Evolutionary conservation across 2,113 vertebrate species (phyloP).

Genomic region (Eurypyga helias): DNA sequence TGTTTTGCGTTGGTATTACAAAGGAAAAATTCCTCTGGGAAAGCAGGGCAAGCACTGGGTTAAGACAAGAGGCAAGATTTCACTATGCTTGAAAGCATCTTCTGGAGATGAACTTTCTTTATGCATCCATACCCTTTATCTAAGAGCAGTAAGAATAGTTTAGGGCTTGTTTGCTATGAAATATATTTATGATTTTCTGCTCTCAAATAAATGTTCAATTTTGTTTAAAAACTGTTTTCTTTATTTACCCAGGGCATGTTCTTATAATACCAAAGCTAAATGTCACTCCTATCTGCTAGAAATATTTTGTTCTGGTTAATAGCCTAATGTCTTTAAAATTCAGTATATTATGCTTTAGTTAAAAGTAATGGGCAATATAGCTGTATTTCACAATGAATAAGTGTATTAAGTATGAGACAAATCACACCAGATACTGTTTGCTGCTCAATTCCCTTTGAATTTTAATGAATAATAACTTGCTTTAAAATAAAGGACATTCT

Average conservation of each 20-base stretch:
- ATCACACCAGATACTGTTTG: constrained; percentile 46
- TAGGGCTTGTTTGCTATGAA: neutral
- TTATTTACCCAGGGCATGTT: constrained; percentile 3
- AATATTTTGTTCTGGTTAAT: constrained; percentile 19
- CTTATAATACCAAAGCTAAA: neutral
- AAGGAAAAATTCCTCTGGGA: neutral
- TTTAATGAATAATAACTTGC: constrained; percentile 53
- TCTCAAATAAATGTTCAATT: neutral
- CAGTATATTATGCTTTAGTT: constrained; percentile 42
- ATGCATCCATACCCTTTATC: neutral
- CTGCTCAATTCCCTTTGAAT: constrained; percentile 57
- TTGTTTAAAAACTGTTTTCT: constrained; percentile 31
- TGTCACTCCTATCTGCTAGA: constrained; percentile 2
- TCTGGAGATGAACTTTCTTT: constrained; percentile 2
- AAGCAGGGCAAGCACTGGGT: neutral
- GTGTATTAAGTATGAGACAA: constrained; percentile 63
- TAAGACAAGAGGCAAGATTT: neutral
- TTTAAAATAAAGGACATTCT: constrained; percentile 46
- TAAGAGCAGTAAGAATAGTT: neutral
- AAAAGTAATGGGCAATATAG: constrained; percentile 51
- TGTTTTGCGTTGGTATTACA: neutral
- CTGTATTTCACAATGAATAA: constrained; percentile 55
- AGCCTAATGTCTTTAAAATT: constrained; percentile 33
- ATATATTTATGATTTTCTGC: constrained; percentile 19
- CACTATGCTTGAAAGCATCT: neutral